Percentiles rank a stretch among this genome's conserved stretches.
These are phyloP conservation scores for Prosapia bicincta DNA, from an alignment of 2,888 invertebrate species.

Conservation along the genomic window DNA sequence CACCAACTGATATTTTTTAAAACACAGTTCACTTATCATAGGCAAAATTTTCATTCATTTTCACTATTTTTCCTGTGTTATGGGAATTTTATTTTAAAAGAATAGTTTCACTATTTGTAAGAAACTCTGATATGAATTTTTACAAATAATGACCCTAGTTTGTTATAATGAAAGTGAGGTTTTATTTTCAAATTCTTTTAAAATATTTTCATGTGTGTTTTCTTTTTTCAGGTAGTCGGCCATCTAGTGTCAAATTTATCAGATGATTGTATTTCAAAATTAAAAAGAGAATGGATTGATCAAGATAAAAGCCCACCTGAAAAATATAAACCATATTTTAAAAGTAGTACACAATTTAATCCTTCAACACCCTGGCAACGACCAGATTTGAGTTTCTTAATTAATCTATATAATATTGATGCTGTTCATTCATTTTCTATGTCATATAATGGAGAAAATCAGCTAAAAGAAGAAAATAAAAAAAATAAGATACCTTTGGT, in stretches of 20 bases:
- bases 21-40: no score
- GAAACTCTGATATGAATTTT: no score
- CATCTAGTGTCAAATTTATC: constrained; percentile 4
- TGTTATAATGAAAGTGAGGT: no score
- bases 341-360: constrained; percentile 34
- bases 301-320: background rate
- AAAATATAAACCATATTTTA: constrained; percentile 9
- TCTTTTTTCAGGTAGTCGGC: constrained; percentile 14
- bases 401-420: constrained; percentile 28
- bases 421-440: constrained; percentile 37
- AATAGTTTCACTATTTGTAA: no score
- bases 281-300: background rate
- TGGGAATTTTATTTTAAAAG: no score
- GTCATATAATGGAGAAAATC: constrained; percentile 33
- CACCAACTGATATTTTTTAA: no score
- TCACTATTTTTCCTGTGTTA: no score
- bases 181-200: no score
- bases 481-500: constrained; percentile 24
- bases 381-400: constrained; percentile 34
- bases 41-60: no score
- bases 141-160: no score
- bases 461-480: constrained; percentile 16
- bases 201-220: background rate
- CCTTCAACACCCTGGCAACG: constrained; percentile 30
- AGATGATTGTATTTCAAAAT: constrained; percentile 3